Base-by-base conservation (phyloP, 92 coral and sea anemone genomes). In the Epizoanthus illoricatus region DNA sequence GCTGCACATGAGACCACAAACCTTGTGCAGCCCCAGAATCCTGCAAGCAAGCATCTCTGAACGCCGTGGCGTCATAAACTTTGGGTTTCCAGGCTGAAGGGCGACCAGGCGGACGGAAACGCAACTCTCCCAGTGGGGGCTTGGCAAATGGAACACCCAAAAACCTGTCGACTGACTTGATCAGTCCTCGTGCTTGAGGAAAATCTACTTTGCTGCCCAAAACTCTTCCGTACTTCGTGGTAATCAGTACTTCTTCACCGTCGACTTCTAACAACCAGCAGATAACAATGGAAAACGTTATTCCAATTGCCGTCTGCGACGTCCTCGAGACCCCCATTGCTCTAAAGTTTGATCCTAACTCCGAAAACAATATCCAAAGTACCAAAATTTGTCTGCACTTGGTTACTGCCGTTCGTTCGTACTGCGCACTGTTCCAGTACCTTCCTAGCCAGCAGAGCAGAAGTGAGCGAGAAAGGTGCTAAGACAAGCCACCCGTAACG, bases 121-220 rank as follows among this genome's bases (percentile, higher is more conserved):
- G 89, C 19, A 90, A 81, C 36, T 90, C 84, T 1, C 87, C 87
- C 28, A 76, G 45, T 24, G 97, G 97, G 23, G 97, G 92, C n/a
- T 89, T 74, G 16, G 97, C 97, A 45, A 82, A 92, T 10, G 94
- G 97, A 75, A 92, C 63, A 11, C 97, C 94, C n/a, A 92, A 91
- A 61, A 90, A 92, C 86, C 80, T 92, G 67, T 74, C 67, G 33
- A 92, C 92, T 15, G 85, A 52, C 47, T 85, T 90, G 60, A 90
- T 82, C 67, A 86, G 84, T 40, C 88, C 89, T 78, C 69, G 73
- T 24, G 75, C 75, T 47, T 72, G 23, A 6, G 85, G 85, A 70
- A 90, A 92, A 67, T 65, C 70, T 23, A 92, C 83, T 36, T 86
- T 78, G 9, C 80, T 61, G 43, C 97, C 97, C 75, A 74, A 80